Percentiles rank a stretch among this genome's conserved stretches.
Conservation (phyloP, 1,140 invertebrate species). For the Plodia interpunctella region DNA sequence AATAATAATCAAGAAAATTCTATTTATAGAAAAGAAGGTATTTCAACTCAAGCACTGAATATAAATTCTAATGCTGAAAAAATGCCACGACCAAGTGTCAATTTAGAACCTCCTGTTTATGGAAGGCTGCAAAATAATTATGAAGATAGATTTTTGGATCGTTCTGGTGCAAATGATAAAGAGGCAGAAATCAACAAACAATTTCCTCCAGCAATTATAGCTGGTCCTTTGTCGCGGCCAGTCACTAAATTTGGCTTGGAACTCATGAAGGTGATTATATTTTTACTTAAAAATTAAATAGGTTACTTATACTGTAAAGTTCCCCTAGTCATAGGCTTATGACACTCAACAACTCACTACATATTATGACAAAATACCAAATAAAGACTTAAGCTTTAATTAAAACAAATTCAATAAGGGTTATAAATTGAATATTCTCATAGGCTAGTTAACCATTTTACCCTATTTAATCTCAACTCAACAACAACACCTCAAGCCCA, state of each 20-base stretch:
- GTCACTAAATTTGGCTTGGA: slow-evolving; percentile 20
- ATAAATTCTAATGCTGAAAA: neutral
- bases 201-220: neutral
- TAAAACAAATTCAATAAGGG: too few species aligned
- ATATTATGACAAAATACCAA: too few species aligned
- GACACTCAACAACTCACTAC: too few species aligned
- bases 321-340: too few species aligned
- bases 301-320: too few species aligned
- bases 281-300: neutral
- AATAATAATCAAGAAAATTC: slow-evolving; percentile 1
- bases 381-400: too few species aligned
- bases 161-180: neutral
- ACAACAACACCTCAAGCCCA: too few species aligned
- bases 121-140: neutral
- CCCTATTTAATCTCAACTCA: too few species aligned
- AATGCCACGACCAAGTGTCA: neutral
- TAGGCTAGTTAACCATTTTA: too few species aligned
- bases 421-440: too few species aligned
- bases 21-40: neutral
- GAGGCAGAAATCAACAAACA: neutral
- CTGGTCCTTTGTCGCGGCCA: neutral
- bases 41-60: neutral
- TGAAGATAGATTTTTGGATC: neutral
- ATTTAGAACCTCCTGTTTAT: slow-evolving; percentile 12
- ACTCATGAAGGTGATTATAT: slow-evolving; percentile 23